phyloP scores from a whole-genome alignment of 1,140 invertebrate species.

The Sinella curviseta region DNA sequence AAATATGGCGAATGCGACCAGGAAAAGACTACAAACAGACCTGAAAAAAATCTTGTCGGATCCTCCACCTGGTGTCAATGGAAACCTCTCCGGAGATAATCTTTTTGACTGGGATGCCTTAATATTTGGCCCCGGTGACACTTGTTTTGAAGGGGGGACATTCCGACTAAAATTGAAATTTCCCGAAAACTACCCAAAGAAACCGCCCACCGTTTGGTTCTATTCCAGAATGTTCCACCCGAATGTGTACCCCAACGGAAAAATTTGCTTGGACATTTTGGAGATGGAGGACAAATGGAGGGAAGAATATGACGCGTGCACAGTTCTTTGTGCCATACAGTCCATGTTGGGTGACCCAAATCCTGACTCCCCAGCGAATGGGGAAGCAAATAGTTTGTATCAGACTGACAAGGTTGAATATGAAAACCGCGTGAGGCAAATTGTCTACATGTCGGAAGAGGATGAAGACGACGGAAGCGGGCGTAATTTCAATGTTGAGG shows the following conservation, averaged over 20 bases:
- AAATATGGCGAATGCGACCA: not conserved
- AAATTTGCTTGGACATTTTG: slow-evolving; percentile 70
- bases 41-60: slow-evolving; percentile 61
- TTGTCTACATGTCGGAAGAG: not conserved
- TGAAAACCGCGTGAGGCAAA: not conserved
- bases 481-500: not conserved
- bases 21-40: not conserved
- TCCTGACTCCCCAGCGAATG: slow-evolving; percentile 29
- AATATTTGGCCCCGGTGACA: slow-evolving; percentile 65
- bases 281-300: slow-evolving; percentile 64
- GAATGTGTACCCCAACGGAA: slow-evolving; percentile 71
- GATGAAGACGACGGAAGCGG: not conserved
- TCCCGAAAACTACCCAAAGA: slow-evolving; percentile 71
- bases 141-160: slow-evolving; percentile 73
- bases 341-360: slow-evolving; percentile 32
- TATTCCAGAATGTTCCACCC: slow-evolving; percentile 71
- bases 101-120: slow-evolving; percentile 67
- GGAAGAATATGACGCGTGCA: slow-evolving; percentile 68
- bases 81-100: slow-evolving; percentile 66
- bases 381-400: slow-evolving; percentile 37
- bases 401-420: not conserved
- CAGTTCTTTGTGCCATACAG: slow-evolving; percentile 29
- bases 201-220: slow-evolving; percentile 68
- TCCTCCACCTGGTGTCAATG: slow-evolving; percentile 66
- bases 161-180: slow-evolving; percentile 70